A percentile compares a stretch with the other conserved stretches of the same genome.
These are phyloP conservation scores for Drosophila nannoptera DNA, from an alignment of 1,140 invertebrate species.

Conservation along the genomic window DNA sequence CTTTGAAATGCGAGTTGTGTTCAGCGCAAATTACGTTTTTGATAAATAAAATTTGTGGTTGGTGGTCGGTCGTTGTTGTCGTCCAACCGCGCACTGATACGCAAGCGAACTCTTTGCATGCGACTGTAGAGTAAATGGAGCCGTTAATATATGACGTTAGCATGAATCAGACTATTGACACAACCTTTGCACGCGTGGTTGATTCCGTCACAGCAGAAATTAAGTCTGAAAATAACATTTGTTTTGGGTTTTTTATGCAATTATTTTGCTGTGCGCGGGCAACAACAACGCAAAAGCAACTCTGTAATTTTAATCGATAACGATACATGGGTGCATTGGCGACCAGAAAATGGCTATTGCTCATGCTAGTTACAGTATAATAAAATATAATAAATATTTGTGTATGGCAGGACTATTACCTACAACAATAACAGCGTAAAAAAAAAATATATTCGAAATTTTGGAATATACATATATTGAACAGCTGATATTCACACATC, in stretches of 20 bases:
- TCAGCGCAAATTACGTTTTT: constrained; percentile 39
- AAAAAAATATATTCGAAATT: too few relatives aligned
- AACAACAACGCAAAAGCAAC: constrained; percentile 11
- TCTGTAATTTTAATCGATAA: constrained; percentile 24
- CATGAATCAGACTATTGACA: constrained; percentile 35
- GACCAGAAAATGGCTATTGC: too few relatives aligned
- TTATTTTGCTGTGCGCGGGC: constrained; percentile 32
- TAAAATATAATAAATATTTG: too few relatives aligned
- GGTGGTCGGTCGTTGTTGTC: constrained; percentile 5
- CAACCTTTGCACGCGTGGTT: constrained; percentile 20
- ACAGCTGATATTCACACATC: too few relatives aligned
- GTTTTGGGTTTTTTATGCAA: constrained; percentile 41
- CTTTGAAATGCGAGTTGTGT: constrained; percentile 26
- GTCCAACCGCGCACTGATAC: constrained; percentile 24
- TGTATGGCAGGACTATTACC: too few relatives aligned
- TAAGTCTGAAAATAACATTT: constrained; percentile 34
- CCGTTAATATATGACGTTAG: constrained; percentile 18
- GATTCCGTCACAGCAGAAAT: constrained; percentile 26
- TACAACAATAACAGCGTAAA: too few relatives aligned
- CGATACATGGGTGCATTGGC: constrained; percentile 1
- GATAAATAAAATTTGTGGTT: constrained; percentile 33
- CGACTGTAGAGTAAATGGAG: constrained; percentile 2
- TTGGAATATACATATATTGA: too few relatives aligned
- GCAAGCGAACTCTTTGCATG: background rate
- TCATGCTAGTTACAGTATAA: too few relatives aligned